Percentiles rank a stretch among this genome's conserved stretches.
phyloP scores from a whole-genome alignment of 2,888 invertebrate genomes.

The Laspeyria flexula region DNA sequence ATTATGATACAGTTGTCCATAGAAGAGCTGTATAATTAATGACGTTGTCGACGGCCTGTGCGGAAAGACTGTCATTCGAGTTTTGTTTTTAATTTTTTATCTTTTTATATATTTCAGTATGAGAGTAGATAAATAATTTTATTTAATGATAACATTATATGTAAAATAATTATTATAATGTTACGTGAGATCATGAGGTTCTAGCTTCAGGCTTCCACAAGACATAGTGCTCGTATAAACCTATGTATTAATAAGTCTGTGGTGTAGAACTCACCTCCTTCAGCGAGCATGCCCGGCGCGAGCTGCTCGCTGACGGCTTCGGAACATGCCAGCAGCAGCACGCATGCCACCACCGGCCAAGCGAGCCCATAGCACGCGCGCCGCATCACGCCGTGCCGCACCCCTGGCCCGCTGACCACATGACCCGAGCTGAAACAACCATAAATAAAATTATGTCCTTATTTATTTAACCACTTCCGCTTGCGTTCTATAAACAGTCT shows the following conservation, averaged over 20 bases:
- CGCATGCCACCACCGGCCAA: constrained; percentile 68
- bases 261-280: constrained; percentile 54
- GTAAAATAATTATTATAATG: too few relatives aligned
- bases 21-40: too few relatives aligned
- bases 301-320: constrained; percentile 52
- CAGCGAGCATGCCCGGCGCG: constrained; percentile 47
- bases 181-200: too few relatives aligned
- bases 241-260: not conserved
- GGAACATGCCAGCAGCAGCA: constrained; percentile 69
- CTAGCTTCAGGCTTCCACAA: too few relatives aligned
- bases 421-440: constrained; percentile 75
- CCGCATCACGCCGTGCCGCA: constrained; percentile 73
- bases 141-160: too few relatives aligned
- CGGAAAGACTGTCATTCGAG: too few relatives aligned
- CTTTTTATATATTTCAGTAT: too few relatives aligned
- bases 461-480: constrained; percentile 1
- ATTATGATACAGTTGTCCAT: too few relatives aligned
- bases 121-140: too few relatives aligned
- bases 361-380: constrained; percentile 62
- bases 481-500: not conserved
- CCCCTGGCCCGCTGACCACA: constrained; percentile 62
- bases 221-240: too few relatives aligned
- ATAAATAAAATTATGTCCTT: constrained; percentile 33
- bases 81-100: too few relatives aligned
- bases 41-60: too few relatives aligned